These are phyloP conservation scores for Apodemia duryi DNA, from an alignment of 2,888 invertebrate species.

Conservation along the genomic window DNA sequence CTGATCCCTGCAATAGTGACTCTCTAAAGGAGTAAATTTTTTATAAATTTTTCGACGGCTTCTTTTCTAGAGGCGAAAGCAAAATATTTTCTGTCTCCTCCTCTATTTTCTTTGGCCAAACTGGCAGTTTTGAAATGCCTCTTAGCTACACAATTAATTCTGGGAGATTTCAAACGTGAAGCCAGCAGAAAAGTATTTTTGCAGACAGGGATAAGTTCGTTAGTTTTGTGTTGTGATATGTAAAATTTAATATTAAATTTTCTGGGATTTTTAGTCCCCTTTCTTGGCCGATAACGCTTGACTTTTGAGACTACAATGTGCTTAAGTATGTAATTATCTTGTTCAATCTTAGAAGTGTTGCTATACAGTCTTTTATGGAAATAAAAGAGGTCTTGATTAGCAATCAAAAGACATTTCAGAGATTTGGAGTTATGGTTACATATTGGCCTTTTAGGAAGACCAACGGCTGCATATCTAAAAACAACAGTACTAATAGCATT, in stretches of 20 bases:
- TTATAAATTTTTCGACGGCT: neutral
- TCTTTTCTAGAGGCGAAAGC: neutral
- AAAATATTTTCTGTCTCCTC: no score
- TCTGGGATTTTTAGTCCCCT: neutral
- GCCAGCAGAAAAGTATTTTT: neutral
- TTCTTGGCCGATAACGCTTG: neutral
- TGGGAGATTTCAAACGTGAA: neutral
- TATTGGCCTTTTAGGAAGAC: conserved; percentile 24
- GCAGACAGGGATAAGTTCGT: neutral
- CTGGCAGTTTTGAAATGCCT: neutral
- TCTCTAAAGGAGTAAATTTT: neutral
- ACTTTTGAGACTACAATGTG: neutral
- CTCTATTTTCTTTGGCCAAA: neutral
- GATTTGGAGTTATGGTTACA: conserved; percentile 1
- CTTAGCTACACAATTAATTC: neutral
- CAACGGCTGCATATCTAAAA: conserved; percentile 21
- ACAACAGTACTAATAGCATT: neutral
- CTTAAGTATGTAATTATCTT: neutral
- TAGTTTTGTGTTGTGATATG: neutral
- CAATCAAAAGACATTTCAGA: no score
- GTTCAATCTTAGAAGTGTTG: neutral
- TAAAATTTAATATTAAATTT: neutral
- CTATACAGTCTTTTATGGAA: neutral
- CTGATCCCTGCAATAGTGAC: neutral
- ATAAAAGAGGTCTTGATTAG: neutral